Conservation (phyloP, 2,113 vertebrate genomes). For the Oryzias curvinotus region DNA sequence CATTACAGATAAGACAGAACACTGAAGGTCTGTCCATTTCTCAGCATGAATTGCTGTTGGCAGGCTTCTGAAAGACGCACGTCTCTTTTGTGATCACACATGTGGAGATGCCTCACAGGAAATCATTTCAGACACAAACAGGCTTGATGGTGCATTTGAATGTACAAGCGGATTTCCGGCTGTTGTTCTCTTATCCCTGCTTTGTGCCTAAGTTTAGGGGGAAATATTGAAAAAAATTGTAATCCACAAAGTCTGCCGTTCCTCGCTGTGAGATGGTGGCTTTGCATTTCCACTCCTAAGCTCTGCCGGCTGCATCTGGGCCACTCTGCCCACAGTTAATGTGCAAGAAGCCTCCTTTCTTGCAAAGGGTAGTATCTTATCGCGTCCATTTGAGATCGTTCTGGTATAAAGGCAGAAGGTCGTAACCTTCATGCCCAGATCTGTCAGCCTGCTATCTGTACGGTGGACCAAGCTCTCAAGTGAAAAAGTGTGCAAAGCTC, state of each 20-base stretch:
- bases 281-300: constrained; percentile 48
- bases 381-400: constrained; percentile 45
- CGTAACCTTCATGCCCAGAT: constrained; percentile 50
- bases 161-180: constrained; percentile 55
- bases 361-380: constrained; percentile 55
- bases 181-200: constrained; percentile 53
- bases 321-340: constrained; percentile 27
- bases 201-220: constrained; percentile 39
- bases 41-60: constrained; percentile 21
- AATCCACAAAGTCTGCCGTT: constrained; percentile 54
- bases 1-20: constrained; percentile 31
- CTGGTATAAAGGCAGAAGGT: constrained; percentile 37
- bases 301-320: constrained; percentile 37
- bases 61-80: constrained; percentile 29
- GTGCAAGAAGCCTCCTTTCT: constrained; percentile 39
- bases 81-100: constrained; percentile 29
- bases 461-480: neutral
- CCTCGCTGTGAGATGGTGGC: constrained; percentile 51
- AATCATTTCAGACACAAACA: constrained; percentile 29
- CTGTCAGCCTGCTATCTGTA: neutral
- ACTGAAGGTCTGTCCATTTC: constrained; percentile 3
- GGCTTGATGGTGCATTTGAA: constrained; percentile 28
- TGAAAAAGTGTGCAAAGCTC: neutral
- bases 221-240: constrained; percentile 25
- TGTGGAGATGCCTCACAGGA: constrained; percentile 17